Base-by-base conservation (phyloP, 1,140 invertebrate genomes). In the Ceratina calcarata region DNA sequence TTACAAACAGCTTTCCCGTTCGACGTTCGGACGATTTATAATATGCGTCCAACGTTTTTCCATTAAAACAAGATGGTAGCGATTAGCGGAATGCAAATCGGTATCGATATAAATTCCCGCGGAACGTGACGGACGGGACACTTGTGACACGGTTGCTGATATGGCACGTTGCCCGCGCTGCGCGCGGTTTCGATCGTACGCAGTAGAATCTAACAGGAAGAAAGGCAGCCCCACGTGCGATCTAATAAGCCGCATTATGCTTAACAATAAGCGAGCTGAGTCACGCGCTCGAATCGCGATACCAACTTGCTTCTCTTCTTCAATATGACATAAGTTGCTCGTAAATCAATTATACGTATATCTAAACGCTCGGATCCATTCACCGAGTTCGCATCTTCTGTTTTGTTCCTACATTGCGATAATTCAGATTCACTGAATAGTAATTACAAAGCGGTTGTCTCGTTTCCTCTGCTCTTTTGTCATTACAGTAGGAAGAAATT, bases 181-280 rank as follows among this genome's bases (percentile, higher is more conserved):
- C 45, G 32, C 49, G 57, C 20, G 55, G 20, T 45, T 51, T 69
- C 67, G 51, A 55, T 69, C 67, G 55, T 55, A 69, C 24, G 24
- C 27, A 32, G 27, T 32, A 32, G 27, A 12, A 22, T 0, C 4
- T 2, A 6, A 6, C 13, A 20, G 51, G n/a, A 58, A 58, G 37
- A 37, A 61, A 74, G 45, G 37, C 71, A 27, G 18, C 51, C 24
- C 60, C 58, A 27, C 22, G 53, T 45, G 22, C 32, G 53, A 60
- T 76, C 55, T 61, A 71, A 53, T 51, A 60, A 45, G 67, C 49
- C n/a, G 18, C 45, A 45, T 69, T 77, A 62, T 49, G 65, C 75
- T 61, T 70, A 70, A 78, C 68, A 78, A 78, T 78, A 71, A 60
- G 45, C 37, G 24, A 62, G 75, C 75, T 78, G 75, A 78, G 68